Evolutionary conservation across 2,888 invertebrate species (phyloP).

Genomic region (Chymomyza caudatula): DNA sequence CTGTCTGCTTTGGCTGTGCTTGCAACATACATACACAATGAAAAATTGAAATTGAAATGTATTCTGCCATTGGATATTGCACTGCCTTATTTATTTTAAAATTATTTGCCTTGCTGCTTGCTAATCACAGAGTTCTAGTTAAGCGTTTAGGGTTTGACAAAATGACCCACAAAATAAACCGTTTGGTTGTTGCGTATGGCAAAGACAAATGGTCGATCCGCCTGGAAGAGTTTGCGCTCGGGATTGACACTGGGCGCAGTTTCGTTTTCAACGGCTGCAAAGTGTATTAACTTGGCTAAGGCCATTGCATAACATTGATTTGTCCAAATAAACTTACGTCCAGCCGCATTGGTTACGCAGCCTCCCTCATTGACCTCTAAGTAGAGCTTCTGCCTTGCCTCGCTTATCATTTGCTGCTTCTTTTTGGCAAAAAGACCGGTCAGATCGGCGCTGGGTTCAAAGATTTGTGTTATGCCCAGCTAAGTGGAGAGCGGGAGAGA

Average conservation of each 20-base stretch:
- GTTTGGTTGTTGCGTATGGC: constrained; percentile 50
- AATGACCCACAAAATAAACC: constrained; percentile 59
- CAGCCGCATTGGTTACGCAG: constrained; percentile 25
- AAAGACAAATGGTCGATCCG: constrained; percentile 66
- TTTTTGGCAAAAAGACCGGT: constrained; percentile 80
- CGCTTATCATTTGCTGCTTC: constrained; percentile 81
- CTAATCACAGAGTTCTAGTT: constrained; percentile 9
- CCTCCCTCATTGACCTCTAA: constrained; percentile 82
- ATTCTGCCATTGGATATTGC: background rate
- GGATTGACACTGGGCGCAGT: constrained; percentile 12
- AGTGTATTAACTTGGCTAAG: background rate
- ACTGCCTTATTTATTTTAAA: constrained; percentile 14
- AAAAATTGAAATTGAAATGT: constrained; percentile 24
- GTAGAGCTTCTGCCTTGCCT: constrained; percentile 89
- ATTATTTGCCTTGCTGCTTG: background rate
- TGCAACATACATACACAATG: constrained; percentile 12
- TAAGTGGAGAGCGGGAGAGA: constrained; percentile 11
- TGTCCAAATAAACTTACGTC: constrained; percentile 15
- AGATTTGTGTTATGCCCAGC: constrained; percentile 72
- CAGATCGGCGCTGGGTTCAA: constrained; percentile 80
- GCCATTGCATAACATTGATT: background rate
- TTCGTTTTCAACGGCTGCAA: background rate
- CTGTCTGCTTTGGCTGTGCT: constrained; percentile 1
- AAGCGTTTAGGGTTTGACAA: constrained; percentile 44
- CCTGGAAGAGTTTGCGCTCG: constrained; percentile 53